Conservation (phyloP, 2,888 invertebrate genomes). For the Danaus chrysippus region DNA sequence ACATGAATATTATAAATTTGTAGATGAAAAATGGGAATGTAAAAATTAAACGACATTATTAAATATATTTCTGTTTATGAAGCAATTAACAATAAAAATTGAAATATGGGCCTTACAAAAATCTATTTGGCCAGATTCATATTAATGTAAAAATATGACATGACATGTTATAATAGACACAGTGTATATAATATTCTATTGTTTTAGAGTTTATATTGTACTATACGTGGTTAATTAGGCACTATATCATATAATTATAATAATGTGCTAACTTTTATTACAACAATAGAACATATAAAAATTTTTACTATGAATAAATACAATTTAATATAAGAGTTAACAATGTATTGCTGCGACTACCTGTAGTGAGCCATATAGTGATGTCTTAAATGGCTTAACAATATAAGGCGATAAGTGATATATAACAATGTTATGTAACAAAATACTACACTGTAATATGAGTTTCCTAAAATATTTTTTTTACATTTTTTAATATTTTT, state of each 20-base stretch:
- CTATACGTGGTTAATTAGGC: constrained; percentile 6
- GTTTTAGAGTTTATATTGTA: constrained; percentile 2
- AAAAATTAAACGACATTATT: no score
- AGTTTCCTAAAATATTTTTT: no score
- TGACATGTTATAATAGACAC: no score
- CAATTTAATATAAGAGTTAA: constrained; percentile 2
- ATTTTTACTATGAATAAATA: constrained; percentile 5
- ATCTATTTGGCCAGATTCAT: not conserved
- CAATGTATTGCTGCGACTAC: constrained; percentile 4
- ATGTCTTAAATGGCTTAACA: not conserved
- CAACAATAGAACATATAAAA: constrained; percentile 4
- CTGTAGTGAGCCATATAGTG: not conserved
- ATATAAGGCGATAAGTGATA: not conserved
- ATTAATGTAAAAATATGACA: constrained; percentile 4
- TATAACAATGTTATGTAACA: no score
- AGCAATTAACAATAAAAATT: constrained; percentile 5
- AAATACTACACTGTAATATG: constrained; percentile 1
- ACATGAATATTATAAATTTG: no score
- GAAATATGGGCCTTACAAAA: not conserved
- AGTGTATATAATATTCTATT: not conserved
- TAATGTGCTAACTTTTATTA: constrained; percentile 3
- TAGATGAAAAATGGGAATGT: no score
- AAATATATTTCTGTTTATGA: not conserved
- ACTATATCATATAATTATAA: constrained; percentile 1
- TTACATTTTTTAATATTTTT: no score